Evolutionary conservation across 2,797 vertebrate species (phyloP), one percentile per base, ranked within the genome.

Genomic region (Neosalanx taihuensis): DNA sequence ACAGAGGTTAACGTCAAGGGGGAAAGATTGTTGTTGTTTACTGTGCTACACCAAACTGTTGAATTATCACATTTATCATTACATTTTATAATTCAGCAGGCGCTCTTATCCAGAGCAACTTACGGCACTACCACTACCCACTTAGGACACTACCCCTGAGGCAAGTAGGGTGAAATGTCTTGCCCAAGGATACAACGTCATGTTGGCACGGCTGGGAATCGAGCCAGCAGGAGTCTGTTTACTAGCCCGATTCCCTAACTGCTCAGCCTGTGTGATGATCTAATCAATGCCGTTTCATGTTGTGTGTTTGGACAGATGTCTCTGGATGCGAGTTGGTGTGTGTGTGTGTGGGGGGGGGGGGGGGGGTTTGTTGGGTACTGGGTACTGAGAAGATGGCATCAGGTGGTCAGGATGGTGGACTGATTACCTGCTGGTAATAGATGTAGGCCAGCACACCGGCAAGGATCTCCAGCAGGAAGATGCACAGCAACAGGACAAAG

Each of bases 381-480:
- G 26, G 59, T 51, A 9, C 7, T 29, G 64, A 31, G 29, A 20
- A 15, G 9, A n/a, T 23, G 51, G 67, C 30, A 23, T 69, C 53
- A 69, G 51, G 3, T 30, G 35, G 30, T 12, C 17, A n/a, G 57
- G 1, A n/a, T 6, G 17, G 30, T 4, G 5, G 15, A 33, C 51
- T 68, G 18, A 33, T 88, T 89, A 99, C 97, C 96, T 99, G 96
- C 85, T 97, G 97, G 82, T 99, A 97, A 87, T 99, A 99, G 89
- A 98, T 94, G 59, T 97, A 99, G 29, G 97, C 98, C 89, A 99
- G 89, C 83, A 97, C 81, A 15, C 97, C 97, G 12, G 97, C 96
- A 70, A 99, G 92, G 84, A 98, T 89, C 90, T 99, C 98, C 92
- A 99, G 85, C 20, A 99, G 91, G 81, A 99, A 99, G 84, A 99